phyloP scores from a whole-genome alignment of 2,797 vertebrate species.

The Intellagama lesueurii region DNA sequence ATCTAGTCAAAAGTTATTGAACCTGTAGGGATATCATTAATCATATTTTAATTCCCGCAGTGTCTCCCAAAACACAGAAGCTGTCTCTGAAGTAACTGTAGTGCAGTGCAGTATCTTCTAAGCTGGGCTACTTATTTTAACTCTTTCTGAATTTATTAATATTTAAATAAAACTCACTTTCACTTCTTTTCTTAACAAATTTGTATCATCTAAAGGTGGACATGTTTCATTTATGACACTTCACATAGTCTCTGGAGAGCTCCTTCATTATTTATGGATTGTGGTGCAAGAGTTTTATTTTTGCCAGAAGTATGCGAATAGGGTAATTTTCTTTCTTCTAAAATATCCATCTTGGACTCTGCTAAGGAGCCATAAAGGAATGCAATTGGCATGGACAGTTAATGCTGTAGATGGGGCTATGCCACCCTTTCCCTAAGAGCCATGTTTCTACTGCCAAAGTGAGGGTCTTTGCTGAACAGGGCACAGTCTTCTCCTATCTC shows the following conservation, averaged over 20 bases:
- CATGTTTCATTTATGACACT: neutral
- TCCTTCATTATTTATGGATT: neutral
- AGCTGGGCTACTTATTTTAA: neutral
- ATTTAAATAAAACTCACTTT: neutral
- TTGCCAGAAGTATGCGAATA: neutral
- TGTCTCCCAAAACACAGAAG: constrained; percentile 12
- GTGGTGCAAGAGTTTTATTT: neutral
- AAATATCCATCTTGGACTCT: too few species aligned
- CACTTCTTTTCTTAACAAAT: constrained; percentile 5
- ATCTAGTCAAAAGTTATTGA: constrained; percentile 59
- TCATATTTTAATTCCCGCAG: constrained; percentile 32
- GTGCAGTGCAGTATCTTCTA: constrained; percentile 11
- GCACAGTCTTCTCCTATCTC: too few species aligned
- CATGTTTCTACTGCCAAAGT: neutral
- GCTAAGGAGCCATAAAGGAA: too few species aligned
- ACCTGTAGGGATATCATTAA: constrained; percentile 44
- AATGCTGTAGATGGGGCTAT: too few species aligned
- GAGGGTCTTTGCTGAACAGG: neutral
- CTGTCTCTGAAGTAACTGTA: constrained; percentile 32
- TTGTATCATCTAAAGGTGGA: neutral
- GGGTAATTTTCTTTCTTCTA: neutral
- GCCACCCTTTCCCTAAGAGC: too few species aligned
- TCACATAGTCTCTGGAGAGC: neutral
- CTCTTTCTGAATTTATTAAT: neutral
- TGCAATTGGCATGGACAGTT: too few species aligned